phyloP scores from a whole-genome alignment of 1,140 invertebrate genomes.

The Macrobrachium nipponense region DNA sequence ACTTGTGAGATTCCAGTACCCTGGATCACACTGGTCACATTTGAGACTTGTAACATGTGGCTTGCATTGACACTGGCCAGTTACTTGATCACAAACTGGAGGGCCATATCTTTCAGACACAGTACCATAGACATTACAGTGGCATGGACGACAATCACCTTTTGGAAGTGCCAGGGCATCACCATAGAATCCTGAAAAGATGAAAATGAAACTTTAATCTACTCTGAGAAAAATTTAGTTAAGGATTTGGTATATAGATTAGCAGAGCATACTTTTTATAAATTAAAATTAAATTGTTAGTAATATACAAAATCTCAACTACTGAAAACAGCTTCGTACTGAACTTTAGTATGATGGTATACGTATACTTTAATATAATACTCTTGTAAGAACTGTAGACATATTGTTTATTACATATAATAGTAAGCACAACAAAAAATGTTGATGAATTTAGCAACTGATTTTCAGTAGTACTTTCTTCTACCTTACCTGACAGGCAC shows the following conservation, averaged over 20 bases:
- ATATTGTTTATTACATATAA: background rate
- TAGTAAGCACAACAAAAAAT: background rate
- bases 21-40: slow-evolving; percentile 89
- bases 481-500: slow-evolving; percentile 71
- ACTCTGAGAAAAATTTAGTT: background rate
- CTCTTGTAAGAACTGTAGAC: too few relatives aligned
- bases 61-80: slow-evolving; percentile 88
- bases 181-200: slow-evolving; percentile 80
- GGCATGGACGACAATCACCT: slow-evolving; percentile 90
- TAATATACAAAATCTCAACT: too few relatives aligned
- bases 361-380: too few relatives aligned
- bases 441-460: background rate
- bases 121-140: slow-evolving; percentile 86
- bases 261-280: too few relatives aligned
- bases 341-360: too few relatives aligned
- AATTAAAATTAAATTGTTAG: too few relatives aligned
- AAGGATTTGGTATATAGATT: background rate
- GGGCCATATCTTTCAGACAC: slow-evolving; percentile 77
- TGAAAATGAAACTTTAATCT: background rate
- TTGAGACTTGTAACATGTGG: slow-evolving; percentile 86
- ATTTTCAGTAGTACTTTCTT: background rate
- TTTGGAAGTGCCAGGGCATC: slow-evolving; percentile 88
- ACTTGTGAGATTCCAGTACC: slow-evolving; percentile 85
- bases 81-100: slow-evolving; percentile 82
- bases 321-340: too few relatives aligned